These are phyloP conservation scores for Lacanobia oleracea DNA, from an alignment of 2,888 invertebrate genomes.

Conservation along the genomic window DNA sequence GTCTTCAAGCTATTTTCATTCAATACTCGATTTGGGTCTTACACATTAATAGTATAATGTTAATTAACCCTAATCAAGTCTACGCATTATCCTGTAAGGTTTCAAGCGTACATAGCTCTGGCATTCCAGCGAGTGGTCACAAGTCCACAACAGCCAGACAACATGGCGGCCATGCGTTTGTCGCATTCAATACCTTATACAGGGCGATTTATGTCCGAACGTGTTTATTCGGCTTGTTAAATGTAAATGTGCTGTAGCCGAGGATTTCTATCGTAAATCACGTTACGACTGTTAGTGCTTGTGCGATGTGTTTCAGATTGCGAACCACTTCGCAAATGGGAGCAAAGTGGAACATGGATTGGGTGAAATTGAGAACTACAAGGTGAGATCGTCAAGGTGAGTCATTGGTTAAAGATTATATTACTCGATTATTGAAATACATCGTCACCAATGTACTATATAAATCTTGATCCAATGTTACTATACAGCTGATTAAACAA, in stretches of 20 bases:
- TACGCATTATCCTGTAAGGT: constrained; percentile 27
- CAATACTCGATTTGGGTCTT: neutral
- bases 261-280: constrained; percentile 61
- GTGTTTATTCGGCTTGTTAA: constrained; percentile 62
- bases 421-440: constrained; percentile 14
- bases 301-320: constrained; percentile 44
- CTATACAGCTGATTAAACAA: constrained; percentile 31
- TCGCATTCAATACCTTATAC: constrained; percentile 55
- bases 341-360: constrained; percentile 7
- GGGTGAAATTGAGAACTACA: neutral
- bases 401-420: neutral
- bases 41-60: neutral
- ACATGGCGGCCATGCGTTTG: constrained; percentile 49
- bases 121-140: constrained; percentile 37
- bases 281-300: constrained; percentile 44
- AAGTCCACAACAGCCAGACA: constrained; percentile 40
- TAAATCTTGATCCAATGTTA: constrained; percentile 15
- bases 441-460: neutral
- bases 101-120: constrained; percentile 25
- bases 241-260: constrained; percentile 55
- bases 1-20: neutral
- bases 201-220: constrained; percentile 55
- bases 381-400: constrained; percentile 4
- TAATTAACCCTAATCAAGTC: constrained; percentile 17
- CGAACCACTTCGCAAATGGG: constrained; percentile 20